Percentiles rank a stretch among this genome's conserved stretches.
Conservation (phyloP, 2,113 vertebrate genomes). For the Tetrao urogallus region DNA sequence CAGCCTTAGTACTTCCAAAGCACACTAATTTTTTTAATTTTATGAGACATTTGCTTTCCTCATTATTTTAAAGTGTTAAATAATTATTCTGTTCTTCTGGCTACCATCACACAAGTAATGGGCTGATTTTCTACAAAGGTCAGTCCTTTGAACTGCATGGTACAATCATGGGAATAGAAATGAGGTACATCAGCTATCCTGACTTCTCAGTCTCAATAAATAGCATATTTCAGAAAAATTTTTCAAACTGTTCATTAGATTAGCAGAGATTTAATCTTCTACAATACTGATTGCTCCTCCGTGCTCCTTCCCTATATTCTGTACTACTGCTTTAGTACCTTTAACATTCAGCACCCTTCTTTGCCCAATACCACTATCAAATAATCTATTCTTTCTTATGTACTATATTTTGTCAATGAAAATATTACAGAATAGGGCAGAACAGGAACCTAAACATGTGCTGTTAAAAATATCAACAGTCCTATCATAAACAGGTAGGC, state of each 20-base stretch:
- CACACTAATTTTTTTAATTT: background rate
- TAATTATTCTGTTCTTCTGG: background rate
- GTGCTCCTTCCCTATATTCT: background rate
- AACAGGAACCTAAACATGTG: background rate
- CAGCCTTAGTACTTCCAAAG: background rate
- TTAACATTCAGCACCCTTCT: background rate
- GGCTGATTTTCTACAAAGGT: slow-evolving; percentile 15
- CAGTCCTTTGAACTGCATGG: background rate
- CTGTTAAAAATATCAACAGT: background rate
- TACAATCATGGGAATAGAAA: background rate
- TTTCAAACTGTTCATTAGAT: background rate
- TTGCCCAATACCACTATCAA: background rate
- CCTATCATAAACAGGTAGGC: background rate
- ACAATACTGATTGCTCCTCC: background rate
- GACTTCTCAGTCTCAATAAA: background rate
- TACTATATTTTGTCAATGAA: background rate
- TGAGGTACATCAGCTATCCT: background rate
- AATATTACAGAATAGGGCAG: background rate
- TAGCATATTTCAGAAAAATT: background rate
- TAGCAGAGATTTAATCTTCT: background rate
- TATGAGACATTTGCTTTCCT: background rate
- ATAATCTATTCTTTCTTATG: background rate
- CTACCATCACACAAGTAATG: slow-evolving; percentile 1
- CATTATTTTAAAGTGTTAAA: background rate
- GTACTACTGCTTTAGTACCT: background rate